Conservation (phyloP, 2,888 invertebrate genomes). For the Zaprionus bogoriensis region DNA sequence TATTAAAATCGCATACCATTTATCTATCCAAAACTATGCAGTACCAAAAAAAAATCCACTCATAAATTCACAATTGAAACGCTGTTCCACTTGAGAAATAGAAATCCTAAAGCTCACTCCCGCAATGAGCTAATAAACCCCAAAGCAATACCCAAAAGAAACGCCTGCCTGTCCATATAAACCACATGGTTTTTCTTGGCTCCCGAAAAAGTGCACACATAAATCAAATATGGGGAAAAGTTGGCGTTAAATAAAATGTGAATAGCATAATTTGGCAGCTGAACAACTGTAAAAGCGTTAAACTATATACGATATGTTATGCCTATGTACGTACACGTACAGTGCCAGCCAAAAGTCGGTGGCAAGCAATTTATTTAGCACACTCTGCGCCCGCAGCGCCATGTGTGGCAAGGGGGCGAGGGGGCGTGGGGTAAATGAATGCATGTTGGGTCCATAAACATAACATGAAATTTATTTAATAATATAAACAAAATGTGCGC, state of each 20-base stretch:
- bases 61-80: too few species aligned
- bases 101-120: too few species aligned
- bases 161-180: background rate
- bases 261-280: slow-evolving; percentile 43
- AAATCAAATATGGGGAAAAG: background rate
- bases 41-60: too few species aligned
- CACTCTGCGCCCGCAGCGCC: slow-evolving; percentile 31
- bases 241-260: slow-evolving; percentile 26
- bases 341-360: slow-evolving; percentile 20
- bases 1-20: too few species aligned
- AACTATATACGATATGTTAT: slow-evolving; percentile 3
- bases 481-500: slow-evolving; percentile 77
- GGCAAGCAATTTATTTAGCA: slow-evolving; percentile 50
- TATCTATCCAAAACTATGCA: too few species aligned
- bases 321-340: background rate
- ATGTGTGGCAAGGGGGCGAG: background rate
- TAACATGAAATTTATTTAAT: slow-evolving; percentile 75
- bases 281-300: slow-evolving; percentile 36
- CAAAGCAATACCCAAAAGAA: too few species aligned
- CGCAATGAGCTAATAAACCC: too few species aligned
- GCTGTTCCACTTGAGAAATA: too few species aligned
- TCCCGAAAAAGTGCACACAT: background rate
- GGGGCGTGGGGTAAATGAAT: background rate
- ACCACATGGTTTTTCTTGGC: background rate
- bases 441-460: slow-evolving; percentile 33